These are phyloP conservation scores for Meganola albula DNA, from an alignment of 2,888 invertebrate species.

Conservation along the genomic window DNA sequence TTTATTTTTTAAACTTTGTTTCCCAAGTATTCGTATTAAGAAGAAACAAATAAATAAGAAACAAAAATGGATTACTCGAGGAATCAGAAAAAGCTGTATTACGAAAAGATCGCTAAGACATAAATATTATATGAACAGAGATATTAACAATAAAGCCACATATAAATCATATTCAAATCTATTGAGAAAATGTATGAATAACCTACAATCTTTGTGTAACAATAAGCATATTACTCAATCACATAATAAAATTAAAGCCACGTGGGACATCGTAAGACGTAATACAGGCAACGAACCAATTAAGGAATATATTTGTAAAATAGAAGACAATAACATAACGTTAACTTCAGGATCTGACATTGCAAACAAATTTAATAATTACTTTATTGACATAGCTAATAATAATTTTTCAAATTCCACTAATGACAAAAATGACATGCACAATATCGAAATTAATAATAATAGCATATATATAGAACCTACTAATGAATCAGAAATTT, in stretches of 20 bases:
- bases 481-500: too few relatives aligned
- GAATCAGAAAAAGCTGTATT: constrained; percentile 1
- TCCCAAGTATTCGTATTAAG: too few relatives aligned
- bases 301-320: background rate
- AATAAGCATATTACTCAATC: too few relatives aligned
- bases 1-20: constrained; percentile 3
- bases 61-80: constrained; percentile 1
- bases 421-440: background rate
- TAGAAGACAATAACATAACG: background rate
- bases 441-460: background rate
- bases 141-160: background rate
- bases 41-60: background rate
- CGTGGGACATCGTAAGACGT: constrained; percentile 2
- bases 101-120: background rate
- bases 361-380: background rate
- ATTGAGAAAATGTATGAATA: too few relatives aligned
- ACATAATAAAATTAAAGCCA: constrained; percentile 2
- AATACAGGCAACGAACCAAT: background rate
- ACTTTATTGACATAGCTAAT: background rate
- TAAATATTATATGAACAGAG: background rate
- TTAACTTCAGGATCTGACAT: background rate
- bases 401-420: background rate
- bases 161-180: too few relatives aligned
- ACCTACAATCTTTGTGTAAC: too few relatives aligned
- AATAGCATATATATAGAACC: too few relatives aligned